These are phyloP conservation scores for Patella pellucida DNA, from an alignment of 2,888 invertebrate genomes.

Conservation along the genomic window DNA sequence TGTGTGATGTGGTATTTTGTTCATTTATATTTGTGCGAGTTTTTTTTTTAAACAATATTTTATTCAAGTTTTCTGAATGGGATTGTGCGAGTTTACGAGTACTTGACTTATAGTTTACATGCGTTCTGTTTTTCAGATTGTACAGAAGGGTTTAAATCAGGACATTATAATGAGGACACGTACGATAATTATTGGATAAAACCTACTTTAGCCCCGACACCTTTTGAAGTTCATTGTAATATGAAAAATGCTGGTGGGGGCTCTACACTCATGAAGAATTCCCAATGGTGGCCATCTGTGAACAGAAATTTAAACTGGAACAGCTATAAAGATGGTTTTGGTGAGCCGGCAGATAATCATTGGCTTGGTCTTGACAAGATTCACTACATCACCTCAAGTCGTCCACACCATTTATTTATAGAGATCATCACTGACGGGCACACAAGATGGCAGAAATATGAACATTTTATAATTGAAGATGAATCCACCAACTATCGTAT, in stretches of 20 bases:
- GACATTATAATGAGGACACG: background rate
- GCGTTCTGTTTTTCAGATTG: background rate
- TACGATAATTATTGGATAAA: background rate
- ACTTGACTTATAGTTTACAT: too few relatives aligned
- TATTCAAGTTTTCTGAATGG: too few relatives aligned
- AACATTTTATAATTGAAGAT: background rate
- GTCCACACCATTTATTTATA: conserved; percentile 3
- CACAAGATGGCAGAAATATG: background rate
- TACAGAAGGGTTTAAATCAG: background rate
- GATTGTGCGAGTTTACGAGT: too few relatives aligned
- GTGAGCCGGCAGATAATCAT: background rate
- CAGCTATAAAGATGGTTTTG: conserved; percentile 23
- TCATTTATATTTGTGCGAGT: too few relatives aligned
- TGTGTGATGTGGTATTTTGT: too few relatives aligned
- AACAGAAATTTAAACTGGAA: conserved; percentile 21
- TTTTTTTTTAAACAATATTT: too few relatives aligned
- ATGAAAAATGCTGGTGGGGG: background rate
- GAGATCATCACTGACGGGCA: background rate
- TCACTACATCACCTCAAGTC: conserved; percentile 19
- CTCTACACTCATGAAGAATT: background rate
- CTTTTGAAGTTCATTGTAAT: conserved; percentile 23
- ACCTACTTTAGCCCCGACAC: background rate
- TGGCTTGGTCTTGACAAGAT: conserved; percentile 30
- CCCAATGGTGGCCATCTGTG: background rate
- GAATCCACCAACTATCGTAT: background rate